Percentiles rank a stretch among this genome's conserved stretches.
Evolutionary conservation across 2,888 invertebrate species (phyloP).

Genomic region (Habrosyne pyritoides): DNA sequence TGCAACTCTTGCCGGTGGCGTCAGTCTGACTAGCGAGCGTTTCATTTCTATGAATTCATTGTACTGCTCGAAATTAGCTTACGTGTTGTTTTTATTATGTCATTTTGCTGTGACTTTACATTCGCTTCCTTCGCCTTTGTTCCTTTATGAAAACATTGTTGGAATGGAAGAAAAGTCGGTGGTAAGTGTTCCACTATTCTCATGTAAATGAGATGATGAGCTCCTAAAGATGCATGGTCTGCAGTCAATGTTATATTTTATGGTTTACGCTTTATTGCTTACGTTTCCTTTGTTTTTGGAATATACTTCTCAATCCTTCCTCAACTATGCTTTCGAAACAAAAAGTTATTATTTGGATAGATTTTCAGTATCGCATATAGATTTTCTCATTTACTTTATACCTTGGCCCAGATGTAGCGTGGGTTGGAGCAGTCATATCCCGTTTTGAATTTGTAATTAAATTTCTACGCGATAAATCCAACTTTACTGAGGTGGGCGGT

Average conservation of each 20-base stretch:
- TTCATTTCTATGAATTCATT: constrained; percentile 4
- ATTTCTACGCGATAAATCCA: constrained; percentile 60
- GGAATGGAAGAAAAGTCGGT: not conserved
- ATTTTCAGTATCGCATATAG: not conserved
- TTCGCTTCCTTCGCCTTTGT: not conserved
- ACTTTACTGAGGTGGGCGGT: constrained; percentile 52
- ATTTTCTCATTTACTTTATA: not conserved
- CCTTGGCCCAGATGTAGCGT: constrained; percentile 14
- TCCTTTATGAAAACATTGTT: not conserved
- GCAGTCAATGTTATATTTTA: not conserved
- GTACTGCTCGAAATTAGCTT: constrained; percentile 14
- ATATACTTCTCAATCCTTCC: too few relatives aligned
- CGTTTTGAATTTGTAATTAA: constrained; percentile 58
- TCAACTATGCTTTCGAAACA: too few relatives aligned
- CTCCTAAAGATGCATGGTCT: not conserved
- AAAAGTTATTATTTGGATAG: not conserved
- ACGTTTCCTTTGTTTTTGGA: not conserved
- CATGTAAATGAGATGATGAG: not conserved
- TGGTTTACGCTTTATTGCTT: too few relatives aligned
- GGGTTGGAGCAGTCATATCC: constrained; percentile 38
- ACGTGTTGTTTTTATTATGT: not conserved
- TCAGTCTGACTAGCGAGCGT: constrained; percentile 22
- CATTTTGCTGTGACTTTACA: not conserved
- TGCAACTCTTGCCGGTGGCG: constrained; percentile 47
- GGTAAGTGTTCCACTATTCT: not conserved